Evolutionary conservation across 30 jellyfish, hydroid and myxozoan species (phyloP).

Genomic region (Turritopsis rubra): DNA sequence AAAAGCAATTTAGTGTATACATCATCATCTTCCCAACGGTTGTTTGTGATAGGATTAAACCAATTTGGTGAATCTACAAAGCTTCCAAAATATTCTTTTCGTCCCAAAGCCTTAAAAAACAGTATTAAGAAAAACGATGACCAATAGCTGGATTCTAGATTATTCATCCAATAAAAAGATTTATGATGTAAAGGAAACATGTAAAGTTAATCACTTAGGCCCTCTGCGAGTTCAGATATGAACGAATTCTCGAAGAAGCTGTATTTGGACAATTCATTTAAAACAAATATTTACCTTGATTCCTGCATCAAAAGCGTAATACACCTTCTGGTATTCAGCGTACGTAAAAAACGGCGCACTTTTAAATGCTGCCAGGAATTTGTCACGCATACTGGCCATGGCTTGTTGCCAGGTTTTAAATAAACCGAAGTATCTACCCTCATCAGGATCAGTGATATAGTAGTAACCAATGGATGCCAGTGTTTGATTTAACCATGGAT

Average conservation of each 20-base stretch:
- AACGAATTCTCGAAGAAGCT: background rate
- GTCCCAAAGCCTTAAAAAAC: background rate
- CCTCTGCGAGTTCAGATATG: too few species aligned
- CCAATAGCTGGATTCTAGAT: background rate
- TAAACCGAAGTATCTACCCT: constrained; percentile 1
- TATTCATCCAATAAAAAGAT: too few species aligned
- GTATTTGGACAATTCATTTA: background rate
- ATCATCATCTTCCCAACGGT: constrained; percentile 5
- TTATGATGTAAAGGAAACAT: background rate
- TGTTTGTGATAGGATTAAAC: background rate
- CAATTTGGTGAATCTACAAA: background rate
- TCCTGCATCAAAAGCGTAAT: background rate
- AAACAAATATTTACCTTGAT: background rate
- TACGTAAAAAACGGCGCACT: background rate
- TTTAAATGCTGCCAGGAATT: background rate
- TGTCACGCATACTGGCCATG: background rate
- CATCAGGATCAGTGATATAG: constrained; percentile 5
- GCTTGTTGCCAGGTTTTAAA: constrained; percentile 1
- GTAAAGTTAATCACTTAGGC: too few species aligned
- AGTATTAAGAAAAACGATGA: too few species aligned
- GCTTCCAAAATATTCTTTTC: background rate
- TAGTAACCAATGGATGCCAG: background rate
- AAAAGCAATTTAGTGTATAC: background rate
- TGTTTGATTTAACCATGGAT: constrained; percentile 29
- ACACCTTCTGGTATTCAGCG: background rate